Conservation (phyloP, 2,113 vertebrate genomes). For the Toxotes chatareus region DNA sequence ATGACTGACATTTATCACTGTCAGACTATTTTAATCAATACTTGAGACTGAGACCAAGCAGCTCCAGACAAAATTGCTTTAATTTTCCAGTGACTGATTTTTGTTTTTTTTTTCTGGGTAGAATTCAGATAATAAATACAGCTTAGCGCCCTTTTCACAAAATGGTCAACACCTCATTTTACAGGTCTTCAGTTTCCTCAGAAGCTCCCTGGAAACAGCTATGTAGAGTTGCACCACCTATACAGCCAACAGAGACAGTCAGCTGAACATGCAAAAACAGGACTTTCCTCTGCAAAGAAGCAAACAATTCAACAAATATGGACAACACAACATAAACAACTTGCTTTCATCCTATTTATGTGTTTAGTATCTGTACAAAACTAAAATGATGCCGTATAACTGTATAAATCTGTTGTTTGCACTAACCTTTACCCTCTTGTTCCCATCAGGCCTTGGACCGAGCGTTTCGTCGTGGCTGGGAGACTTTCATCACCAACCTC, state of each 20-base stretch:
- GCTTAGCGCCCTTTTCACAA: not conserved
- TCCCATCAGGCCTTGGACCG: slow-evolving; percentile 80
- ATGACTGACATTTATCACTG: not conserved
- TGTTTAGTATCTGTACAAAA: not conserved
- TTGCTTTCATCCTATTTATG: not conserved
- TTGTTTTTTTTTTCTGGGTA: too few species aligned
- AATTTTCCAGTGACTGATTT: not conserved
- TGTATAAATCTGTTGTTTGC: not conserved
- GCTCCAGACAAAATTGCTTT: not conserved
- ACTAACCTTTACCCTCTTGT: slow-evolving; percentile 16
- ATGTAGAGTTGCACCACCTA: too few species aligned
- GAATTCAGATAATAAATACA: not conserved
- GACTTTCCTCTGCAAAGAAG: too few species aligned
- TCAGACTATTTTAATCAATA: too few species aligned
- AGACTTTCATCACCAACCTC: slow-evolving; percentile 82
- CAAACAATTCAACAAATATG: too few species aligned
- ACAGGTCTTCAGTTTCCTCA: too few species aligned
- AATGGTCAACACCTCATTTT: not conserved
- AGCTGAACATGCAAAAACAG: too few species aligned
- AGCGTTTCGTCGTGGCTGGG: slow-evolving; percentile 85
- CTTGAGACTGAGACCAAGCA: not conserved
- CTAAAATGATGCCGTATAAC: not conserved
- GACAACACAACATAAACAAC: not conserved
- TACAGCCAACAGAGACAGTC: too few species aligned
- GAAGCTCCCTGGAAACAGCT: too few species aligned